Evolutionary conservation across 2,113 vertebrate genomes (phyloP).

Genomic region (Takifugu bimaculatus): DNA sequence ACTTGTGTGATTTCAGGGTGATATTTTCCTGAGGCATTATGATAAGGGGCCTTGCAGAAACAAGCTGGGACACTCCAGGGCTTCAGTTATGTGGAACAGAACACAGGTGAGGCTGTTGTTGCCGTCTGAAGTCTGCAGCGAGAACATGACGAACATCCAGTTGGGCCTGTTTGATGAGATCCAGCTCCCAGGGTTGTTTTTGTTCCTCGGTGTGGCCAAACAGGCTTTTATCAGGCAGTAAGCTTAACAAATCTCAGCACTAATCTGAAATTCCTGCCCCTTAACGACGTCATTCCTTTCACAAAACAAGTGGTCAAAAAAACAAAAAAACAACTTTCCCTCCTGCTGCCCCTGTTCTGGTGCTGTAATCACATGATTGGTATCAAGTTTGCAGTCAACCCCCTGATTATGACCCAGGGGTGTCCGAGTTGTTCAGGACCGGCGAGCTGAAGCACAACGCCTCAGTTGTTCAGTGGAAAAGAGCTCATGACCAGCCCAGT

Average conservation of each 20-base stretch:
- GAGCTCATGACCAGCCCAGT: slow-evolving; percentile 22
- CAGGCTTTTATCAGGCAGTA: slow-evolving; percentile 27
- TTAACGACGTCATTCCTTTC: neutral
- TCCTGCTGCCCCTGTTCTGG: neutral
- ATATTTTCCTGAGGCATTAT: slow-evolving; percentile 96
- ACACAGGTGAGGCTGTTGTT: slow-evolving; percentile 80
- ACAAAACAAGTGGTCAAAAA: neutral
- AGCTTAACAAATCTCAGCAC: slow-evolving; percentile 30
- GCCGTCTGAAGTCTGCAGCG: too few relatives aligned
- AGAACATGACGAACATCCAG: too few relatives aligned
- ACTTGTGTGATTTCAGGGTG: slow-evolving; percentile 76
- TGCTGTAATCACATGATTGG: slow-evolving; percentile 25
- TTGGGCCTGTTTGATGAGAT: too few relatives aligned
- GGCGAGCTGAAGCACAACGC: slow-evolving; percentile 8
- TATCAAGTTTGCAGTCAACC: neutral
- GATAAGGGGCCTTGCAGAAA: slow-evolving; percentile 96
- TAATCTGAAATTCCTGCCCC: slow-evolving; percentile 41
- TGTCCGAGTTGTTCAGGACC: neutral
- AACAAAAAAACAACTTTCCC: slow-evolving; percentile 5
- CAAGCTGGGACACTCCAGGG: slow-evolving; percentile 94
- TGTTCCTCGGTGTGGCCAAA: slow-evolving; percentile 15
- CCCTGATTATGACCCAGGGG: slow-evolving; percentile 2
- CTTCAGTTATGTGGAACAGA: slow-evolving; percentile 96
- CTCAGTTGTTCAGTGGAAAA: slow-evolving; percentile 13
- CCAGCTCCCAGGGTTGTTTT: slow-evolving; percentile 6